phyloP scores from a whole-genome alignment of 2,797 vertebrate species.

The Hydrolagus colliei region DNA sequence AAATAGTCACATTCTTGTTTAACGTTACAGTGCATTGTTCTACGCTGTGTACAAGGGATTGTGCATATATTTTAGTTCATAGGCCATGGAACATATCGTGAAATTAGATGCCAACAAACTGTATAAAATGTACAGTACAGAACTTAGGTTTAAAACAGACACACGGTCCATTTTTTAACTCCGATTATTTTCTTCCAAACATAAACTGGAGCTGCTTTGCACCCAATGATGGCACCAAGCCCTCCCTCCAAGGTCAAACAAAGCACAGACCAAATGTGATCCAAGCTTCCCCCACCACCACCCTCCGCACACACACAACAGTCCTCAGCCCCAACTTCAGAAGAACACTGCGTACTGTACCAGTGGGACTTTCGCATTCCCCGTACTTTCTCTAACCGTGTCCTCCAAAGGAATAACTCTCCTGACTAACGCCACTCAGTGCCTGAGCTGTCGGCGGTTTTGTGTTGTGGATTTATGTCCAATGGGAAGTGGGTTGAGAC shows the following conservation, averaged over 20 bases:
- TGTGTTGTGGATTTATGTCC: background rate
- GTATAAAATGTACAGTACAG: background rate
- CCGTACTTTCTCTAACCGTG: background rate
- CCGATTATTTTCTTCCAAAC: background rate
- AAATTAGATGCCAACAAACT: background rate
- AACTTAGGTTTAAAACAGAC: background rate
- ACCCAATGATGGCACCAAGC: background rate
- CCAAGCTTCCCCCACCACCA: background rate
- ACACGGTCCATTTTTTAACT: background rate
- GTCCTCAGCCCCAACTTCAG: background rate
- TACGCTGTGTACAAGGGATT: background rate
- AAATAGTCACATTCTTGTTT: background rate
- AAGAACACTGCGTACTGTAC: background rate
- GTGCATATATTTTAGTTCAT: background rate
- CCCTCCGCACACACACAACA: background rate
- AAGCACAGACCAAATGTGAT: constrained; percentile 20
- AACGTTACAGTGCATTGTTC: background rate
- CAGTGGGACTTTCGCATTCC: background rate
- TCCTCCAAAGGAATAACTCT: background rate
- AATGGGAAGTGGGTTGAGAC: background rate
- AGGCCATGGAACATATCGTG: background rate
- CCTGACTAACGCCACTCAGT: background rate
- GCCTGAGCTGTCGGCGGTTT: background rate
- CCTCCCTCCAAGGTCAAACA: constrained; percentile 17
- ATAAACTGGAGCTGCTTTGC: constrained; percentile 9